These are phyloP conservation scores for Aphis craccivora DNA, from an alignment of 1,140 invertebrate genomes.

Conservation along the genomic window DNA sequence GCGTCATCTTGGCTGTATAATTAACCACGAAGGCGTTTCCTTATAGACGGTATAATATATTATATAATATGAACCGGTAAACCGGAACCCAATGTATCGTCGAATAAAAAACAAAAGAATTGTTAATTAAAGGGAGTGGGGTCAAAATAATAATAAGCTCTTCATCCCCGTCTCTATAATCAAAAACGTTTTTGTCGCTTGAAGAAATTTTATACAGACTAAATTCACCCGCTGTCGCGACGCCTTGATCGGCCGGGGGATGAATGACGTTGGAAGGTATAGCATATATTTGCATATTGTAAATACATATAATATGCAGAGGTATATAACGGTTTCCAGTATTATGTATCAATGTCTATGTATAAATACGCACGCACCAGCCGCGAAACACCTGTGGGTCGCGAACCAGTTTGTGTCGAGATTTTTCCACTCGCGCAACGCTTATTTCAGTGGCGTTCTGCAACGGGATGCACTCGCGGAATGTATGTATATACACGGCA, in stretches of 20 bases:
- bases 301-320: background rate
- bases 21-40: constrained; percentile 4
- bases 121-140: background rate
- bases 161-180: background rate
- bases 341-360: background rate
- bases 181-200: background rate
- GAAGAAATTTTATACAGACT: background rate
- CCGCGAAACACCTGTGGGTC: constrained; percentile 29
- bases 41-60: background rate
- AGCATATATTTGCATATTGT: constrained; percentile 28
- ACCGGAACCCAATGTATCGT: constrained; percentile 29
- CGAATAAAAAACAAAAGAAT: background rate
- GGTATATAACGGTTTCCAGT: constrained; percentile 6
- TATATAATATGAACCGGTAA: constrained; percentile 8
- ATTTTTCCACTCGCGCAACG: constrained; percentile 34
- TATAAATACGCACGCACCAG: background rate
- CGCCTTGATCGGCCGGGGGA: background rate
- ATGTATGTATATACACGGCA: background rate
- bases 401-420: constrained; percentile 53
- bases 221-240: background rate
- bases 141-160: background rate
- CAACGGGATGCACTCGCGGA: constrained; percentile 12
- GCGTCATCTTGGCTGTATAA: background rate
- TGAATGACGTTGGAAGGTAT: constrained; percentile 22
- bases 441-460: background rate